Base-by-base conservation (phyloP, 2,797 vertebrate species). In the Bovichtus variegatus region DNA sequence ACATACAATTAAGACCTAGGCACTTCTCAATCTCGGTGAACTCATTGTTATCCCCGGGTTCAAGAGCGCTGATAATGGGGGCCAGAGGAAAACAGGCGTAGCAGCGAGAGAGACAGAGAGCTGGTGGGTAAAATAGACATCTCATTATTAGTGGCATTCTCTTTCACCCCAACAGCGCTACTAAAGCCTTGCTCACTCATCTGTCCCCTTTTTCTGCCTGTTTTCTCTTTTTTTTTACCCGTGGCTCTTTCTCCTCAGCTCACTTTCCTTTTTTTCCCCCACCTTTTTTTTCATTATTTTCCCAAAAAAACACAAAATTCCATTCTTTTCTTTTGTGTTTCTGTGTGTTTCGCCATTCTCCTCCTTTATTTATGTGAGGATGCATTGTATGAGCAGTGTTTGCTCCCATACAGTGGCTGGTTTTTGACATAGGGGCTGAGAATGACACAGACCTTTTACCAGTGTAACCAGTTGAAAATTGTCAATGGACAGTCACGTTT, bases 21-120 rank as follows among this genome's bases (percentile, higher is more conserved):
- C 96, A 97, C 97, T 97, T 97, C 95, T 97, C 96, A 96, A 97
- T 97, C 96, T 97, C 96, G 95, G 94, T 97, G 97, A 98, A 97
- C 96, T 97, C 97, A 97, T 97, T 98, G 98, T 98, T 97, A 97
- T 96, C 96, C 96, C 92, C 87, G 97, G 97, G 97, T 99, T 99
- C 97, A 98, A 99, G 97, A 97, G 95, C 97, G 96, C 94, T 94
- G 97, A 98, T 97, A 98, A 99, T 98, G 96, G 97, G 96, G 97
- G 96, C 96, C 96, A 93, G 95, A 94, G 97, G 96, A 97, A 96
- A 96, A 96, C 94, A 94, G 96, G 94, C 93, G 85, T 96, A 96
- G 97, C 96, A 94, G 93, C 88, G 87, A 87, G 94, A 92, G 90
- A 90, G 89, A 91, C 80, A 89, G 90, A 93, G 91, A 93, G 92